phyloP scores from a whole-genome alignment of 1,140 invertebrate genomes.

The Wasmannia auropunctata region DNA sequence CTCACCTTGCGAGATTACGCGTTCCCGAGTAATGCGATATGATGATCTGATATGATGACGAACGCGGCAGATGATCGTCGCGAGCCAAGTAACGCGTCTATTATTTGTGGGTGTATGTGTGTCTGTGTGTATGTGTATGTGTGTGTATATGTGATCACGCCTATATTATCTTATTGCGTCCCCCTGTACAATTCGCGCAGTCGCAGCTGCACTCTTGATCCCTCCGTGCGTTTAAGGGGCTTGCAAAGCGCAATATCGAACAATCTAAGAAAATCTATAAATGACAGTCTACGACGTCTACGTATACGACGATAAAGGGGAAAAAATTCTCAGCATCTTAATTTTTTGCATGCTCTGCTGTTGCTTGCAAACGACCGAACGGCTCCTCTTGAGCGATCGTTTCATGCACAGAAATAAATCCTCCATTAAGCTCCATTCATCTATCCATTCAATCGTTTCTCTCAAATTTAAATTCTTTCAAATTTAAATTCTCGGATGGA shows the following conservation, averaged over 20 bases:
- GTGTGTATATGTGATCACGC: neutral
- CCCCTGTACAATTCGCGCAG: constrained; percentile 7
- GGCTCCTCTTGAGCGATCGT: neutral
- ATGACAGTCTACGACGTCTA: constrained; percentile 23
- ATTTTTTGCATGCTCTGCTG: neutral
- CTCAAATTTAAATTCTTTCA: neutral
- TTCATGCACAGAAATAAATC: constrained; percentile 5
- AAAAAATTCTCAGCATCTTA: neutral
- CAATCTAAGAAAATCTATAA: constrained; percentile 32
- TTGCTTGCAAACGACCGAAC: neutral
- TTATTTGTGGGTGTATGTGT: neutral
- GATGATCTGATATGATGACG: constrained; percentile 37
- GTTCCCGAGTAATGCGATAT: neutral
- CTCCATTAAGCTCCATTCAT: neutral
- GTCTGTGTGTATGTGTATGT: neutral
- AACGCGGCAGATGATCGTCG: neutral
- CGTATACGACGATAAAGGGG: constrained; percentile 7
- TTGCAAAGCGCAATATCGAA: constrained; percentile 32
- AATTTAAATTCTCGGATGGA: neutral
- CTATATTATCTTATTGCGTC: neutral
- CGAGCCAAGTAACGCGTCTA: constrained; percentile 14
- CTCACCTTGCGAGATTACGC: constrained; percentile 2
- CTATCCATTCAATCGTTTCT: neutral
- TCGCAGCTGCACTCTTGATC: constrained; percentile 22
- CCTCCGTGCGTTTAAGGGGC: neutral